Conservation (phyloP, 1,140 invertebrate species). For the Bombus confusus region DNA sequence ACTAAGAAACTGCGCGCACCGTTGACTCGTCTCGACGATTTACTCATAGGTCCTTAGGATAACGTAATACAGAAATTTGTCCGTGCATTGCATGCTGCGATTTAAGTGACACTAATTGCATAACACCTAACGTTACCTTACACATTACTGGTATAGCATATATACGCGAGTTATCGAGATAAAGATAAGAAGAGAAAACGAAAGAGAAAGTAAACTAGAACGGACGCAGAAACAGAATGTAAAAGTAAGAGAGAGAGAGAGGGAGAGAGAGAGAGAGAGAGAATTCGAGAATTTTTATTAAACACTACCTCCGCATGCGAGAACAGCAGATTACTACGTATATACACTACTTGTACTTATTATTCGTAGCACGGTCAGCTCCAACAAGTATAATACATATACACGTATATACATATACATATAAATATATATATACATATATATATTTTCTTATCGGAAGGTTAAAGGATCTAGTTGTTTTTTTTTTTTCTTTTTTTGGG, state of each 20-base stretch:
- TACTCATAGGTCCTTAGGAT: conserved; percentile 27
- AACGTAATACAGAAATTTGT: conserved; percentile 29
- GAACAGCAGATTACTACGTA: conserved; percentile 28
- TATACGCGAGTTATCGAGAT: background rate
- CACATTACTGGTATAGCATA: conserved; percentile 10
- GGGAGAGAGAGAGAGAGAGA: background rate
- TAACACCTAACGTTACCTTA: conserved; percentile 48
- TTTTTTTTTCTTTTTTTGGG: conserved; percentile 45
- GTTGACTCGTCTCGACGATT: background rate
- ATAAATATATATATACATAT: conserved; percentile 28
- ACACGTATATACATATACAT: background rate
- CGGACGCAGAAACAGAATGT: background rate
- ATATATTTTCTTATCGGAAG: conserved; percentile 67
- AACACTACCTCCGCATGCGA: conserved; percentile 48
- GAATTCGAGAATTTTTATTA: conserved; percentile 15
- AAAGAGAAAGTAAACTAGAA: background rate
- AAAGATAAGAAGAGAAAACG: background rate
- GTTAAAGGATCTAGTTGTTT: conserved; percentile 54
- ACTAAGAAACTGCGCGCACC: background rate
- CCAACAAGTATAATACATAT: conserved; percentile 29
- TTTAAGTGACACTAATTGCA: conserved; percentile 46
- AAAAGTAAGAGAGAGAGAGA: background rate
- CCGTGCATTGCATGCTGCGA: conserved; percentile 50
- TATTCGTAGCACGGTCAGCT: conserved; percentile 34
- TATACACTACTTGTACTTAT: conserved; percentile 54